A percentile compares a stretch with the other conserved stretches of the same genome.
Evolutionary conservation across 1,140 invertebrate genomes (phyloP).

Genomic region (Tetramorium simillimum): DNA sequence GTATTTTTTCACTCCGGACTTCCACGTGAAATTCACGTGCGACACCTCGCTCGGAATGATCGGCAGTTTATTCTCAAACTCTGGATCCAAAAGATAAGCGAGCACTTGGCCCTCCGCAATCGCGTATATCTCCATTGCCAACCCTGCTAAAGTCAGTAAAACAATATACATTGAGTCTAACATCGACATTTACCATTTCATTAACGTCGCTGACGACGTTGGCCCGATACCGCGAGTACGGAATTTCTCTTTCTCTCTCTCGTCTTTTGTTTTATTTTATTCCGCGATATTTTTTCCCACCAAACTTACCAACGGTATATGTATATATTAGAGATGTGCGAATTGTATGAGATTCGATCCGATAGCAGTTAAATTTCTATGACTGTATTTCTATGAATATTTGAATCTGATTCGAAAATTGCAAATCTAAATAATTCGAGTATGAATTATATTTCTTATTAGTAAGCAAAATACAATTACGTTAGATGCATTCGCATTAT

Average conservation of each 20-base stretch:
- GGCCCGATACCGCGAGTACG: not conserved
- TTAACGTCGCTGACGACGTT: not conserved
- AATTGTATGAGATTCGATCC: no score
- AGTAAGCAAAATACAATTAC: no score
- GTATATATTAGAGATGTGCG: not conserved
- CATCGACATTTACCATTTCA: not conserved
- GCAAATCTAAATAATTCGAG: no score
- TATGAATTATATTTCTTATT: no score
- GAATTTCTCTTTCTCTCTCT: not conserved
- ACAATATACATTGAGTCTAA: not conserved
- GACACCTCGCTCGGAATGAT: conserved; percentile 96
- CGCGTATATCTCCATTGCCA: conserved; percentile 95
- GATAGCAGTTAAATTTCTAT: no score
- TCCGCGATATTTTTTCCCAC: not conserved
- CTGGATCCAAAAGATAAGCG: conserved; percentile 94
- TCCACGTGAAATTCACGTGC: conserved; percentile 97
- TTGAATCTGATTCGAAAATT: no score
- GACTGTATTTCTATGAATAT: no score
- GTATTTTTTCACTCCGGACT: conserved; percentile 93
- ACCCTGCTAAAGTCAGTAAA: conserved; percentile 85
- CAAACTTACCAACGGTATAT: not conserved
- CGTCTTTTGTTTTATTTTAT: not conserved
- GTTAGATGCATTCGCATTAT: no score
- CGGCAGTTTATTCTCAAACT: conserved; percentile 94
- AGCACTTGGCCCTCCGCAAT: conserved; percentile 94